Percentiles rank a stretch among this genome's conserved stretches.
phyloP scores from a whole-genome alignment of 2,888 invertebrate genomes.

The Latrodectus elegans region DNA sequence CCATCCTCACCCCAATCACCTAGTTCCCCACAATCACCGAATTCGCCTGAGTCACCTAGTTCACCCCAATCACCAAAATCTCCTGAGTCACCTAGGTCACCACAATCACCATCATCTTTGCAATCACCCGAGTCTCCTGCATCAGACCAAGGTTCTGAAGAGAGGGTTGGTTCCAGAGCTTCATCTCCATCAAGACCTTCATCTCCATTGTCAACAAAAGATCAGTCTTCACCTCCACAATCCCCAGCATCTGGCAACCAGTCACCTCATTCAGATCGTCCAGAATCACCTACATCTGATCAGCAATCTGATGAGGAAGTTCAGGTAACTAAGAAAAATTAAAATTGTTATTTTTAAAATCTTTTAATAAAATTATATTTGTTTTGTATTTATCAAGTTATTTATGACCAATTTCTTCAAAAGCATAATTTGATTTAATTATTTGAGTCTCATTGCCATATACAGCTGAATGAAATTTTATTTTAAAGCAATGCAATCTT shows the following conservation, averaged over 20 bases:
- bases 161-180: constrained; percentile 5
- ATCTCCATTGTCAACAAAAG: constrained; percentile 4
- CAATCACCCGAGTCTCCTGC: constrained; percentile 5
- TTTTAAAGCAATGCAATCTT: too few relatives aligned
- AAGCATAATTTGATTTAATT: too few relatives aligned
- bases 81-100: constrained; percentile 28
- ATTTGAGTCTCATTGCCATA: too few relatives aligned
- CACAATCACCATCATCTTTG: constrained; percentile 13
- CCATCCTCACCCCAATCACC: constrained; percentile 43
- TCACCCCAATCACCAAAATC: constrained; percentile 24
- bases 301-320: constrained; percentile 52
- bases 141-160: constrained; percentile 7
- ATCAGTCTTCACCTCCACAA: constrained; percentile 17
- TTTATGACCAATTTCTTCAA: too few relatives aligned
- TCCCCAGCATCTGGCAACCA: constrained; percentile 1
- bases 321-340: not conserved
- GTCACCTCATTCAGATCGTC: not conserved
- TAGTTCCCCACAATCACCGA: constrained; percentile 21
- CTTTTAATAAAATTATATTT: too few relatives aligned
- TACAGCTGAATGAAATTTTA: too few relatives aligned
- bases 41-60: not conserved
- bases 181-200: constrained; percentile 25
- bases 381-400: too few relatives aligned
- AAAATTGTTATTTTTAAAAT: too few relatives aligned
- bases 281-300: constrained; percentile 1